phyloP scores from a whole-genome alignment of 1,140 invertebrate species.

The Coboldia fuscipes region DNA sequence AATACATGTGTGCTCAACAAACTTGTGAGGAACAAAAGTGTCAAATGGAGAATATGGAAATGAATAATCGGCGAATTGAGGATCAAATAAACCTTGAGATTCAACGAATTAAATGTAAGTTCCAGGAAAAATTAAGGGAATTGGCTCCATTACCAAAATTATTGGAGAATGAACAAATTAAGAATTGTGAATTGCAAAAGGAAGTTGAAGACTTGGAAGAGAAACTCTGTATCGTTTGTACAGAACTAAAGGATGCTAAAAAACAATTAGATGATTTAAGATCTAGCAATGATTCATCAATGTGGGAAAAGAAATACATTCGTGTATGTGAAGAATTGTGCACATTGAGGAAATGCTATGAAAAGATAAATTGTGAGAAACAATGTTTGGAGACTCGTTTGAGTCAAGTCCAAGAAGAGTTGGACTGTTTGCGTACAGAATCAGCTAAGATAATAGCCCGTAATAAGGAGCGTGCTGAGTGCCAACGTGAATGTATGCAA shows the following conservation, averaged over 20 bases:
- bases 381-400: conserved; percentile 4
- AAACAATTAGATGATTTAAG: too few relatives aligned
- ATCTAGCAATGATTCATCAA: too few relatives aligned
- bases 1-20: conserved; percentile 48
- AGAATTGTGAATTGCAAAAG: conserved; percentile 45
- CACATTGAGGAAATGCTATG: not conserved
- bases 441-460: conserved; percentile 43
- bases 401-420: conserved; percentile 33
- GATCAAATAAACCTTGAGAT: conserved; percentile 56
- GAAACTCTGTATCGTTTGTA: conserved; percentile 16
- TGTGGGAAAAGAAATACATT: too few relatives aligned
- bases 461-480: conserved; percentile 42
- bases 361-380: not conserved
- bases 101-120: conserved; percentile 44
- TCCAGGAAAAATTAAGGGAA: conserved; percentile 55
- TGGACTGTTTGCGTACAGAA: conserved; percentile 44
- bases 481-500: conserved; percentile 30
- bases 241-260: conserved; percentile 14
- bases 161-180: conserved; percentile 45
- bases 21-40: conserved; percentile 47
- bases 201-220: conserved; percentile 17
- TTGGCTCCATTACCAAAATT: conserved; percentile 47
- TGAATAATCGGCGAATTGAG: conserved; percentile 49
- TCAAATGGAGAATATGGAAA: conserved; percentile 48
- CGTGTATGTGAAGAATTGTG: not conserved